Evolutionary conservation across 2,797 vertebrate species (phyloP).

Genomic region (Gymnoscopelus braueri): DNA sequence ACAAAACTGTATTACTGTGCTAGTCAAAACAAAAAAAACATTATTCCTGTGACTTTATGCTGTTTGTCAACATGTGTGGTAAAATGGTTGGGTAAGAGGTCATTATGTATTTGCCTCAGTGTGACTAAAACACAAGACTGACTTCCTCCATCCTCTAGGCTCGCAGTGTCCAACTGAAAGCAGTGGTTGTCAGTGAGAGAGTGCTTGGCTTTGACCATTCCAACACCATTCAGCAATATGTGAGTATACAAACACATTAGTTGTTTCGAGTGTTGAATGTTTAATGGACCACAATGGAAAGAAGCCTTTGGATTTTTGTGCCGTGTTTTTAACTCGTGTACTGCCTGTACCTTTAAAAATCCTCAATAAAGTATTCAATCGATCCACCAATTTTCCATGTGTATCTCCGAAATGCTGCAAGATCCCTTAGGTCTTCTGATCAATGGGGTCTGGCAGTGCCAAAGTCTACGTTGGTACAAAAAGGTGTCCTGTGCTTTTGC

Average conservation of each 20-base stretch:
- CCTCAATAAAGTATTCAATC: too few species aligned
- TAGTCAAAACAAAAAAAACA: background rate
- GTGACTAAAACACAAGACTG: background rate
- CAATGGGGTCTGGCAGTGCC: too few species aligned
- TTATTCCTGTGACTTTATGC: background rate
- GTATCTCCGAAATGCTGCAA: too few species aligned
- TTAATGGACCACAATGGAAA: too few species aligned
- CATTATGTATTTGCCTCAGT: background rate
- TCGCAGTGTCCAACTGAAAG: slow-evolving; percentile 82
- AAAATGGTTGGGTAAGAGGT: too few species aligned
- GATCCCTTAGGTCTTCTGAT: too few species aligned
- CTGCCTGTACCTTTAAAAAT: too few species aligned
- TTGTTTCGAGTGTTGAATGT: too few species aligned
- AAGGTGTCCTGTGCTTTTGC: too few species aligned
- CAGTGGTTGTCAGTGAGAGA: slow-evolving; percentile 85
- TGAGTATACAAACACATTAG: slow-evolving; percentile 59
- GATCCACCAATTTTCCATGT: too few species aligned
- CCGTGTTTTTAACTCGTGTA: background rate
- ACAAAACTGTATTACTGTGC: background rate
- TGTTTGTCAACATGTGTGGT: background rate
- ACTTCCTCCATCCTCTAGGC: slow-evolving; percentile 70
- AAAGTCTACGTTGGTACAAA: too few species aligned
- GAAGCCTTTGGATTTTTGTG: background rate
- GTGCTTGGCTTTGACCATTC: slow-evolving; percentile 86
- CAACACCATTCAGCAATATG: slow-evolving; percentile 86